A percentile compares a stretch with the other conserved stretches of the same genome.
Evolutionary conservation across 2,888 invertebrate genomes (phyloP).

Genomic region (Augochlorella aurata): DNA sequence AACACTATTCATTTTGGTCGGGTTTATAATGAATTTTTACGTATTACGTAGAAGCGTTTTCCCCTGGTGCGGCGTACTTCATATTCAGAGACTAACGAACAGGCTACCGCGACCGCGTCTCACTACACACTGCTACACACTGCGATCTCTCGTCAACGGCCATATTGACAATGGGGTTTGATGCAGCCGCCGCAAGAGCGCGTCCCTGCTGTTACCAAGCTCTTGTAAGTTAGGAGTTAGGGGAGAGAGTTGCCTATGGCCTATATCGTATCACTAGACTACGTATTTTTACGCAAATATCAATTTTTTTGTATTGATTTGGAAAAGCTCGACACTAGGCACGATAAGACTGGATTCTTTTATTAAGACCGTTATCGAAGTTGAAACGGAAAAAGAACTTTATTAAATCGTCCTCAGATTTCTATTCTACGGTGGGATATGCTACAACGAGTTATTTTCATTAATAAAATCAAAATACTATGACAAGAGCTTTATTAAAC

Average conservation of each 20-base stretch:
- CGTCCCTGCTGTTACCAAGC: conserved; percentile 52
- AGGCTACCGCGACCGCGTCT: conserved; percentile 60
- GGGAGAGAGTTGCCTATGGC: neutral
- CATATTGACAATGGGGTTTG: conserved; percentile 73
- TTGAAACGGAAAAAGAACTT: neutral
- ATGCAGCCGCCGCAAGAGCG: conserved; percentile 60
- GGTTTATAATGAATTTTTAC: conserved; percentile 31
- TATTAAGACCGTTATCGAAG: neutral
- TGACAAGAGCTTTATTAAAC: neutral
- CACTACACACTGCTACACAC: conserved; percentile 55
- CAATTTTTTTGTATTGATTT: neutral
- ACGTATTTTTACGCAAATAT: neutral
- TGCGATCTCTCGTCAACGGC: conserved; percentile 65
- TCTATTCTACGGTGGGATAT: neutral
- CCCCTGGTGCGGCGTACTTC: conserved; percentile 43
- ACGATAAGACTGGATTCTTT: neutral
- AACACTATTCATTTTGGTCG: conserved; percentile 50
- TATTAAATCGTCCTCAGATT: neutral
- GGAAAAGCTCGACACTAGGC: neutral
- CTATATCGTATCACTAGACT: conserved; percentile 7
- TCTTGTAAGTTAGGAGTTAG: conserved; percentile 5
- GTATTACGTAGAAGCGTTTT: conserved; percentile 59
- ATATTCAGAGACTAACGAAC: conserved; percentile 55
- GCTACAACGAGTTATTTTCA: neutral
- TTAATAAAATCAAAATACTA: neutral